Evolutionary conservation across 2,888 invertebrate species (phyloP).

Genomic region (Criorhina ranunculi): DNA sequence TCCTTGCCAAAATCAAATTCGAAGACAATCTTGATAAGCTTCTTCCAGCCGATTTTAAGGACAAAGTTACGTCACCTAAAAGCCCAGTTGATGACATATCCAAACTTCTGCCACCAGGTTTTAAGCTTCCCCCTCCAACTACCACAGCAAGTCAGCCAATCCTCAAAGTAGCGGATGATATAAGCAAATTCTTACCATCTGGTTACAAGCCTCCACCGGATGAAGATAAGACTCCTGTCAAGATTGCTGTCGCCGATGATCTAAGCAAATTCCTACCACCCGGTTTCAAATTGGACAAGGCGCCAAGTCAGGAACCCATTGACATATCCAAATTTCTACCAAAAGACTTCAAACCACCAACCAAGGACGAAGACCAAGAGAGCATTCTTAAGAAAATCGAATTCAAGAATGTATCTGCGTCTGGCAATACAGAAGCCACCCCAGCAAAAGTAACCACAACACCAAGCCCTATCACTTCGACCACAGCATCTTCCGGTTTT

Average conservation of each 20-base stretch:
- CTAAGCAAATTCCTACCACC: conserved; percentile 88
- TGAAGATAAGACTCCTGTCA: conserved; percentile 59
- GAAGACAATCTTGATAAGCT: conserved; percentile 83
- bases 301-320: conserved; percentile 73
- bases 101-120: conserved; percentile 87
- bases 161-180: conserved; percentile 85
- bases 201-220: conserved; percentile 86
- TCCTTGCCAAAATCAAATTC: conserved; percentile 82
- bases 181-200: conserved; percentile 88
- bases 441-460: conserved; percentile 43
- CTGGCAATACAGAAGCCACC: conserved; percentile 84
- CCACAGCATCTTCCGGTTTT: conserved; percentile 85
- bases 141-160: conserved; percentile 77
- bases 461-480: conserved; percentile 81
- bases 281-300: conserved; percentile 85
- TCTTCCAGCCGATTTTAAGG: conserved; percentile 86
- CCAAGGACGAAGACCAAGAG: conserved; percentile 52
- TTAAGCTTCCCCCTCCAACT: conserved; percentile 85
- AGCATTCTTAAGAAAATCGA: conserved; percentile 80
- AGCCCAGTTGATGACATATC: conserved; percentile 86
- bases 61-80: conserved; percentile 84
- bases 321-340: conserved; percentile 88
- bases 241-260: conserved; percentile 86
- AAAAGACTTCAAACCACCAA: conserved; percentile 86
- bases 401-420: conserved; percentile 84